These are phyloP conservation scores for Delphinapterus leucas DNA, from an alignment of 2,113 vertebrate genomes.

Conservation along the genomic window DNA sequence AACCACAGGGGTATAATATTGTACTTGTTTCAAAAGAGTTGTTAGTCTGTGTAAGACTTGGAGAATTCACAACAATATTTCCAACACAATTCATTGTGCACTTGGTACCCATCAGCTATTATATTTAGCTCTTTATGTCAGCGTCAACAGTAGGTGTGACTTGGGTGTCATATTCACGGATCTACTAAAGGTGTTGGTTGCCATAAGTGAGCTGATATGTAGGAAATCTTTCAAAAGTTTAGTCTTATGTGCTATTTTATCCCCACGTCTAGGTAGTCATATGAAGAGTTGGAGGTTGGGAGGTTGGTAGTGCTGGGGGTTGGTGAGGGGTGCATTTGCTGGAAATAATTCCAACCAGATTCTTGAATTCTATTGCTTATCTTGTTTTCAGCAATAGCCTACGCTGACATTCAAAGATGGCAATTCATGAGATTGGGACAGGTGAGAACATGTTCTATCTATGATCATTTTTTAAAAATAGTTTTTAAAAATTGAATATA, in stretches of 20 bases:
- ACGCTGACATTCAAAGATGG: neutral
- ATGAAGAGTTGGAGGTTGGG: neutral
- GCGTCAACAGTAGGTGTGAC: neutral
- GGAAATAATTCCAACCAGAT: neutral
- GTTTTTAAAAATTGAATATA: conserved; percentile 20
- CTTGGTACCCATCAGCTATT: neutral
- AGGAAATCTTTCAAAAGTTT: neutral
- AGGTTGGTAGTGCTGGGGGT: neutral
- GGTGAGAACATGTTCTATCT: neutral
- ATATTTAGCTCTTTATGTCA: neutral
- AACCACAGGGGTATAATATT: neutral
- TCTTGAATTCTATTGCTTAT: neutral
- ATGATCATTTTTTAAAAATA: neutral
- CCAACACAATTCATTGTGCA: neutral
- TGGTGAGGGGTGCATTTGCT: neutral
- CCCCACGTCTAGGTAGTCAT: neutral
- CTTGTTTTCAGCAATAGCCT: neutral
- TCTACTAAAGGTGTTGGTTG: neutral
- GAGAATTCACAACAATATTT: conserved; percentile 13
- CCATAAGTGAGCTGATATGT: neutral
- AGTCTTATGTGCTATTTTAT: neutral
- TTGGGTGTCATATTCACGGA: neutral
- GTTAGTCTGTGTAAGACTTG: neutral
- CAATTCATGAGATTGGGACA: neutral
- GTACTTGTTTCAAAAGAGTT: neutral